Conservation (phyloP, 2,113 vertebrate genomes). For the Thalassarche chlororhynchos region DNA sequence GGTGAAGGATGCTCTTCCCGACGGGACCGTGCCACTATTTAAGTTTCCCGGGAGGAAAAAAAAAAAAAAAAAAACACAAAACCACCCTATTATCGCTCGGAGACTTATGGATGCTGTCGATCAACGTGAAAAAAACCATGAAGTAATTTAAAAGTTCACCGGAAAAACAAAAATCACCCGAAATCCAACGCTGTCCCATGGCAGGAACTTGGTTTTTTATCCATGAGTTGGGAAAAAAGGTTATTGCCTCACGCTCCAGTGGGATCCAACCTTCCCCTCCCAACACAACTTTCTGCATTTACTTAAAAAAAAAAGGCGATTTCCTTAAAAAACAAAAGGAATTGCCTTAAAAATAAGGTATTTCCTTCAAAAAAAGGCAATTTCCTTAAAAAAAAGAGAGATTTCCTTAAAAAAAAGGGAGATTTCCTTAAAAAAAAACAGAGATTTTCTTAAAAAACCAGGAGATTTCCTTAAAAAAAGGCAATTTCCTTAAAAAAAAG, state of each 20-base stretch:
- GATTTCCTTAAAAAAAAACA: neutral
- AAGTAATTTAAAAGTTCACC: neutral
- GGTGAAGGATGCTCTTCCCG: neutral
- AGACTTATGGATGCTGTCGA: neutral
- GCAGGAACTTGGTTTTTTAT: neutral
- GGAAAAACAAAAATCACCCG: neutral
- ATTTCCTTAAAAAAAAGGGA: neutral
- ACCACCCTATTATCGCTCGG: fast-evolving
- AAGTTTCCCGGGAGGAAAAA: neutral
- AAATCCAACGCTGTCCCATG: neutral
- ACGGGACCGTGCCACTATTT: neutral
- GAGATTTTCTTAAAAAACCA: neutral
- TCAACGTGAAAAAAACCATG: neutral
- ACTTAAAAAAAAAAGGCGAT: neutral
- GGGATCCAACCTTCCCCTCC: neutral
- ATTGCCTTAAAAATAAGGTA: neutral
- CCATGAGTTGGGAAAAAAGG: neutral
- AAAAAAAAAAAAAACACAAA: too few relatives aligned
- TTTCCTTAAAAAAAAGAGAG: neutral
- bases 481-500: neutral
- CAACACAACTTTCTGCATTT: neutral
- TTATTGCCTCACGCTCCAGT: neutral
- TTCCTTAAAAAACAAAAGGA: neutral
- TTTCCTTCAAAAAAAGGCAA: neutral
- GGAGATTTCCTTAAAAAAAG: neutral